A percentile compares a stretch with the other conserved stretches of the same genome.
Evolutionary conservation across 2,888 invertebrate genomes (phyloP).

Genomic region (Drosophila gaucha): DNA sequence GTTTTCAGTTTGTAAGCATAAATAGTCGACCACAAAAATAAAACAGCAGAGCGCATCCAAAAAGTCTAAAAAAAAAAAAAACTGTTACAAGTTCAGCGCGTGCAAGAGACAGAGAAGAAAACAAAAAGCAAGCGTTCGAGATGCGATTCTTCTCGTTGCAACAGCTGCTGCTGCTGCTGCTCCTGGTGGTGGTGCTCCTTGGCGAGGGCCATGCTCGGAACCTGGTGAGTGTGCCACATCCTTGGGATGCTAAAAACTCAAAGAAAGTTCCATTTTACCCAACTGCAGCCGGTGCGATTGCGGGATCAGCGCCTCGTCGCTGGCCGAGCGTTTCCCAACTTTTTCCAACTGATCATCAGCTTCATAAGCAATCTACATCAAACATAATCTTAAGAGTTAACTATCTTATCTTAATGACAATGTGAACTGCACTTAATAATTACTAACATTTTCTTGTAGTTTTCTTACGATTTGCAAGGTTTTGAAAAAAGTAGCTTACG

Average conservation of each 20-base stretch:
- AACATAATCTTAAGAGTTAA: not conserved
- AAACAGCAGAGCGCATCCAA: slow-evolving; percentile 26
- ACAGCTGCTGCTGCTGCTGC: not conserved
- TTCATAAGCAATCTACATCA: not conserved
- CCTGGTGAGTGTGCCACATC: not conserved
- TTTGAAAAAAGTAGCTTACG: no score
- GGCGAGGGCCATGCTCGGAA: not conserved
- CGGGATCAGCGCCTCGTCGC: not conserved
- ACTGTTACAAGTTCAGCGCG: slow-evolving; percentile 70
- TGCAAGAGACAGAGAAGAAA: slow-evolving; percentile 7
- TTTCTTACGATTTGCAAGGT: not conserved
- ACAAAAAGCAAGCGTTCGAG: slow-evolving; percentile 1
- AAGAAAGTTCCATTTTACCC: not conserved
- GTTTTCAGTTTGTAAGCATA: slow-evolving; percentile 74
- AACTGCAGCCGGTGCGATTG: slow-evolving; percentile 8
- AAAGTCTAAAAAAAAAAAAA: slow-evolving; percentile 40
- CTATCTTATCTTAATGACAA: not conserved
- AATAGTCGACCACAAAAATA: slow-evolving; percentile 44
- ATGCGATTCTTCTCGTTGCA: slow-evolving; percentile 22
- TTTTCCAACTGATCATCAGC: slow-evolving; percentile 16
- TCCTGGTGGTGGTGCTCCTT: slow-evolving; percentile 7
- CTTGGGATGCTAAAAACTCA: not conserved
- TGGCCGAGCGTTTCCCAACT: not conserved
- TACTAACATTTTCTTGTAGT: not conserved
- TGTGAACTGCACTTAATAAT: no score